Percentiles rank a stretch among this genome's conserved stretches.
phyloP scores from a whole-genome alignment of 2,797 vertebrate species.

The Limosa lapponica region DNA sequence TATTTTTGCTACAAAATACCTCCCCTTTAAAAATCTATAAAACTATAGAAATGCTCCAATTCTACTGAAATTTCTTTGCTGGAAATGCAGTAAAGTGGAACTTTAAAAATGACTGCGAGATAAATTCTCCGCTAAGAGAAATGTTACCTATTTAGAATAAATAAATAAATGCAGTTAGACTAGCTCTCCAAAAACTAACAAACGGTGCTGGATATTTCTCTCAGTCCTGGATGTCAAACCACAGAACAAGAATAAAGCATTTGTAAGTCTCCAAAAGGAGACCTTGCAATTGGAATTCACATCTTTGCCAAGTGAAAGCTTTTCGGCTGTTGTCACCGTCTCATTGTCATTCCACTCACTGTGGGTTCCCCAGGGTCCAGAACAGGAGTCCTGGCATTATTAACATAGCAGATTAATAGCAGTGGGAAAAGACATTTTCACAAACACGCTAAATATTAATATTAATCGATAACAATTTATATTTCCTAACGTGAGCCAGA shows the following conservation, averaged over 20 bases:
- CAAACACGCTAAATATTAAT: constrained; percentile 93
- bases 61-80: not conserved
- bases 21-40: not conserved
- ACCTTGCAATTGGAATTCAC: constrained; percentile 47
- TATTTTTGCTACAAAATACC: constrained; percentile 4
- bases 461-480: constrained; percentile 91
- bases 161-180: not conserved
- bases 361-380: constrained; percentile 71
- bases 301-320: constrained; percentile 8
- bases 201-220: not conserved
- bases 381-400: constrained; percentile 82
- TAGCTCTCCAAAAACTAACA: not conserved
- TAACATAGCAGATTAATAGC: constrained; percentile 92
- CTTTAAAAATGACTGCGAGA: not conserved
- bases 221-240: constrained; percentile 18
- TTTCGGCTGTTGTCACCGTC: constrained; percentile 69
- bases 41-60: not conserved
- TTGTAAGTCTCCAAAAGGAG: constrained; percentile 37
- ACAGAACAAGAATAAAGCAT: not conserved
- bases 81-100: constrained; percentile 16
- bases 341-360: constrained; percentile 81
- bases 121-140: not conserved
- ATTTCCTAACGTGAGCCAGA: constrained; percentile 82
- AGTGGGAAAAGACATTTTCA: constrained; percentile 82
- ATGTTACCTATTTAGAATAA: not conserved